Evolutionary conservation across 2,888 invertebrate genomes (phyloP).

Genomic region (Scaptomyza flava): DNA sequence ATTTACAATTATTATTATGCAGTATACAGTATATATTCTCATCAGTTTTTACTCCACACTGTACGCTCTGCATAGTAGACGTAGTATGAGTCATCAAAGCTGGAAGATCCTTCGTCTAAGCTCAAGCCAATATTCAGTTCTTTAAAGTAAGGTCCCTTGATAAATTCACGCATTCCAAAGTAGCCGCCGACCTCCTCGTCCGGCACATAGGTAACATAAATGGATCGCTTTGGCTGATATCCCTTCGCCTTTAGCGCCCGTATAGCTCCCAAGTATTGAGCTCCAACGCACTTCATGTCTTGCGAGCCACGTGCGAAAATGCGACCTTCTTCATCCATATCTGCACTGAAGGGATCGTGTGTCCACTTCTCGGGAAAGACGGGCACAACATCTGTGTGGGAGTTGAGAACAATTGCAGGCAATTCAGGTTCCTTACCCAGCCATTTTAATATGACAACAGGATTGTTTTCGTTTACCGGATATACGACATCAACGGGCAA

Average conservation of each 20-base stretch:
- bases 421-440: constrained; percentile 89
- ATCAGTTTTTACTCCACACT: constrained; percentile 88
- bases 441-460: constrained; percentile 93
- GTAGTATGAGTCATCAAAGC: constrained; percentile 87
- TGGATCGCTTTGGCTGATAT: constrained; percentile 87
- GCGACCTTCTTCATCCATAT: constrained; percentile 93
- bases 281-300: constrained; percentile 94
- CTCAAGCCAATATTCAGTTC: constrained; percentile 90
- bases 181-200: constrained; percentile 90
- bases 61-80: constrained; percentile 88
- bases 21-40: too few relatives aligned
- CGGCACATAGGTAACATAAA: constrained; percentile 90
- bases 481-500: constrained; percentile 87
- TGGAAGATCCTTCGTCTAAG: constrained; percentile 92
- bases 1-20: constrained; percentile 85
- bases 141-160: constrained; percentile 88
- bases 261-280: constrained; percentile 91
- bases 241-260: constrained; percentile 87
- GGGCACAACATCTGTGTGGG: constrained; percentile 98
- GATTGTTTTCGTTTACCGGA: constrained; percentile 87
- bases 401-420: constrained; percentile 92
- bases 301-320: constrained; percentile 90
- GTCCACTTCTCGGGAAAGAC: constrained; percentile 95
- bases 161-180: constrained; percentile 90
- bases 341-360: constrained; percentile 94